phyloP scores from a whole-genome alignment of 2,797 vertebrate genomes.

The Mormyrus proboscirostris region DNA sequence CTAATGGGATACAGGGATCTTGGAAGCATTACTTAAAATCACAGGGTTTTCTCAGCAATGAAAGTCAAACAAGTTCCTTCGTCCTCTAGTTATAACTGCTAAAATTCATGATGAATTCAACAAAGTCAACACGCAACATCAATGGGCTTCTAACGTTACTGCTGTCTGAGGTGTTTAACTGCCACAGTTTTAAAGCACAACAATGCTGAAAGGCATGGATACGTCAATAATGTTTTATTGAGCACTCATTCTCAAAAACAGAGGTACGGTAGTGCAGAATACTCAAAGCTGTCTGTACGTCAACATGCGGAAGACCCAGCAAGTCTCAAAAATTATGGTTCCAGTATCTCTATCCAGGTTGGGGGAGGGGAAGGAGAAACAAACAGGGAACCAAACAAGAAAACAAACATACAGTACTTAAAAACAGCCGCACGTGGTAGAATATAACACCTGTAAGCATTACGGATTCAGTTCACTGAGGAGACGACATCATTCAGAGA shows the following conservation, averaged over 20 bases:
- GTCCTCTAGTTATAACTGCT: background rate
- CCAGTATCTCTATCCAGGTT: constrained; percentile 1
- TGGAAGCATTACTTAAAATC: background rate
- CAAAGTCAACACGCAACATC: background rate
- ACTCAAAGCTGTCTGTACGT: constrained; percentile 8
- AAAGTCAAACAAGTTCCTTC: background rate
- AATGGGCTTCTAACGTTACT: background rate
- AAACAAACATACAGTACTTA: constrained; percentile 10
- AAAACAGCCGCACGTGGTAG: background rate
- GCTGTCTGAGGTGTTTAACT: background rate
- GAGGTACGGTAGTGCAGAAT: constrained; percentile 10
- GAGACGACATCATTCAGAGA: constrained; percentile 6
- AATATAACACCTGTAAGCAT: background rate
- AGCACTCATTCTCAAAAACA: constrained; percentile 26
- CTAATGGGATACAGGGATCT: background rate
- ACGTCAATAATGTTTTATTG: constrained; percentile 26
- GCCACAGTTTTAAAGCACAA: background rate
- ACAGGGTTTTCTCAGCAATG: background rate
- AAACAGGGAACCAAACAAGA: background rate
- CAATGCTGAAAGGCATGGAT: background rate
- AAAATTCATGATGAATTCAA: background rate
- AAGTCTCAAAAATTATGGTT: constrained; percentile 5
- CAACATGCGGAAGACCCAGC: background rate
- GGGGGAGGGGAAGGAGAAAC: background rate
- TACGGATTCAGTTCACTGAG: background rate